Base-by-base conservation (phyloP, 2,797 vertebrate species). In the Gadopsis bispinosus region DNA sequence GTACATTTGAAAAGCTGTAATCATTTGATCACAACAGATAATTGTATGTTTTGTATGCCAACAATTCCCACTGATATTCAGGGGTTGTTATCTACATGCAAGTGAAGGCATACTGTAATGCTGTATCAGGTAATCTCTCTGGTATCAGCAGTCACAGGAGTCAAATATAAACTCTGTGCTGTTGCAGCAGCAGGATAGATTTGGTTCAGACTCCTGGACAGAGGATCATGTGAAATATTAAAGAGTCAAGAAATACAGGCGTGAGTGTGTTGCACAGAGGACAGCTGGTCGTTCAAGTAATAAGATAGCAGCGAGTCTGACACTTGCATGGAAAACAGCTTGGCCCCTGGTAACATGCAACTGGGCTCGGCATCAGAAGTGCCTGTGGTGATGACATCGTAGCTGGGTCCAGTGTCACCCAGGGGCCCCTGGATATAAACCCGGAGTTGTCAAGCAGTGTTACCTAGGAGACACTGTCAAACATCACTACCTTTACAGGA, bases 241-340 rank as follows among this genome's bases (percentile, higher is more conserved):
- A 82, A 83, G 65, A 75, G 79, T 69, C 12, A 58, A 63, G 64
- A 80, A 81, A 73, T 3, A 53, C 43, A 55, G 68, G 64, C 54
- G 54, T 6, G 65, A 56, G 83, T 61, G 71, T 73, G 63, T 37
- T 60, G 81, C 39, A 14, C 14, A 45, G 58, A 77, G 78, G 83
- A 86, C 91, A 93, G 87, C 90, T 91, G 91, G 83, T 64, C 33
- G 7, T 58, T 76, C 63, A 70, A 33, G 90, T 90, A 92, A 93
- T 77, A 65, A 65, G 88, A 93, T 89, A 87, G 79, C 75, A 53
- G 77, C 1, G 7, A 73, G 80, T 85, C 82, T 72, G 79, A 69
- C 37, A 56, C 69, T 56, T 37, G 65, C 84, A 85, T 68, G 85
- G 89, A 90, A 90, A 89, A 88, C 83, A 80, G 84, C 83, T 83